Conservation (phyloP, 2,888 invertebrate genomes). For the Cinara cedri region DNA sequence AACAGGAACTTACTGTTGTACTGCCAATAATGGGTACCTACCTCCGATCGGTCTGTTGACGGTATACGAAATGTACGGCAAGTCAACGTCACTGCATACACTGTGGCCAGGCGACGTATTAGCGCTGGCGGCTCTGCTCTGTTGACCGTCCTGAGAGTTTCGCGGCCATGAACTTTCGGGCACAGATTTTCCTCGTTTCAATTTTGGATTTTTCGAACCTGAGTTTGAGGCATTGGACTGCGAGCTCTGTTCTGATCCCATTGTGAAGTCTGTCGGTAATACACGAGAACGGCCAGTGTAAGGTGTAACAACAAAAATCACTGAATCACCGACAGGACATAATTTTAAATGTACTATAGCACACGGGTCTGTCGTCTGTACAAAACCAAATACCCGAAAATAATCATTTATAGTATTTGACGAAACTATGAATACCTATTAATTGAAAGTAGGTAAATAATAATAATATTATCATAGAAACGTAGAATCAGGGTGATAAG, state of each 20-base stretch:
- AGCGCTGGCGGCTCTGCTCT: slow-evolving; percentile 62
- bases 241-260: slow-evolving; percentile 61
- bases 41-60: slow-evolving; percentile 87
- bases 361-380: no score
- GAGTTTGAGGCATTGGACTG: slow-evolving; percentile 58
- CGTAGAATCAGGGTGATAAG: no score
- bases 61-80: slow-evolving; percentile 90
- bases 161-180: slow-evolving; percentile 60
- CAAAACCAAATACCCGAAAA: no score
- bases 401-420: no score
- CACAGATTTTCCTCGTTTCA: slow-evolving; percentile 61
- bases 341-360: no score
- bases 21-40: slow-evolving; percentile 60
- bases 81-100: slow-evolving; percentile 85
- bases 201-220: slow-evolving; percentile 57
- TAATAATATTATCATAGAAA: background rate
- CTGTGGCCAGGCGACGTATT: slow-evolving; percentile 86
- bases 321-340: no score
- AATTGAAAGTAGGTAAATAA: no score
- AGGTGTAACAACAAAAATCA: background rate
- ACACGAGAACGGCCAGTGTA: background rate
- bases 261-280: slow-evolving; percentile 26
- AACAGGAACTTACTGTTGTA: background rate
- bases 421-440: no score
- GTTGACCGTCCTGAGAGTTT: slow-evolving; percentile 59